Base-by-base conservation (phyloP, 2,797 vertebrate genomes). In the Sebastes iracundus region DNA sequence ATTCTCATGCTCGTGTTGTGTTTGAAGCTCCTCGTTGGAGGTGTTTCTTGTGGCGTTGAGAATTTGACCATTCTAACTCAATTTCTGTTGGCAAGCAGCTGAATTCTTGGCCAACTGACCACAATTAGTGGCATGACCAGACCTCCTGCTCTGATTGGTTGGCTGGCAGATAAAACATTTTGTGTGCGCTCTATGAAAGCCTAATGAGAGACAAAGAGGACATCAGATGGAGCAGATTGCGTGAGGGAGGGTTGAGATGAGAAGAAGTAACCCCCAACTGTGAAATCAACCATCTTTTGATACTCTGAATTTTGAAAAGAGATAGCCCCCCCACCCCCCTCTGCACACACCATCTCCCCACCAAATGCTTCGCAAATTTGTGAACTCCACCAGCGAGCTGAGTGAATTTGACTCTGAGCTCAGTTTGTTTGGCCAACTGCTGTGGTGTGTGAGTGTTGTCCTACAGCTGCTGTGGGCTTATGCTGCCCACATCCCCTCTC, bases 201-300 rank as follows among this genome's bases (percentile, higher is more conserved):
- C 68, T 82, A 86, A 88, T 87, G 80, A 81, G 77, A 74, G 60
- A 85, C 63, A 80, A 78, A 81, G 69, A 79, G 28, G 33, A 69
- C 69, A 81, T 74, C 68, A 88, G 87, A 89, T 79, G 77, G 87
- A 79, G 49, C 74, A 77, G 83, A 91, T 69, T 86, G 82, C 60
- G 63, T 61, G 67, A 81, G 79, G 70, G 72, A 77, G 52, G 59
- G 66, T 68, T 70, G 59, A 87, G 79, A 86, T 70, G 64, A 86
- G 69, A 86, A 71, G 42, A 75, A 83, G 83, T 74, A 32, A 69
- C 53, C 61, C 18, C 76, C 30, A 27, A 82, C 79, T 77, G 75
- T 71, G 74, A 85, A 85, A 83, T 83, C 78, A 83, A 55, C 64
- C 75, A 67, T 82, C 79, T 88, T 92, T 88, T 90, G 79, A 91